Evolutionary conservation across 2,113 vertebrate species (phyloP), one percentile per base, ranked within the genome.

Genomic region (Alethe castanea): DNA sequence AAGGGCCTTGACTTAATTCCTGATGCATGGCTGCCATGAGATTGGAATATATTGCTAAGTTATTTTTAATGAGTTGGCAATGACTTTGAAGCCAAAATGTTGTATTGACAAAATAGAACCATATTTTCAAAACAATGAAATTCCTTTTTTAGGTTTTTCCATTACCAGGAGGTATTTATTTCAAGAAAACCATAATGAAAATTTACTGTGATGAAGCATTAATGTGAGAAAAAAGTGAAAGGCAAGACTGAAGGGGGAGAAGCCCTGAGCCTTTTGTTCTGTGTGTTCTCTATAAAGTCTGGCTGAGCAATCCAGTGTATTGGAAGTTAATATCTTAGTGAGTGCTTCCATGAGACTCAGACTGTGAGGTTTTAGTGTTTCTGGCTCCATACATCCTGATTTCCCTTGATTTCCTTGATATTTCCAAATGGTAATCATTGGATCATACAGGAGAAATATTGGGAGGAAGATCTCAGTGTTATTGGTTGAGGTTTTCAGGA

Each of bases 341-440:
- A 61, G 22, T 38, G 33, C 28, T 73, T 81, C 23, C 4, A 4
- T 50, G 31, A 42, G 17, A 47, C 12, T 74, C 0, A 0, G 15
- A 9, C 8, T 42, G 23, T 29, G 18, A 20, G 2, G 1, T 35
- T 80, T 70, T 15, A 26, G 3, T 66, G 25, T 66, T 65, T 83
- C 14, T 61, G 36, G 9, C n/a, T 53, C 16, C 7, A 9, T 47
- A 3, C 8, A 53, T 88, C 17, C 19, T 19, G 20, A 35, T 31
- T 76, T 36, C 29, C 3, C 12, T 26, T 62, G 35, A 5, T 69
- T 79, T 65, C 13, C 14, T 35, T 70, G 20, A 33, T 45, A 11
- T 35, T 69, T 72, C 44, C 38, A 33, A 72, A 25, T 26, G 5
- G 2, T 6, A 35, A 47, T 22, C 3, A 6, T 47, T 62, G 23